Percentiles rank a stretch among this genome's conserved stretches.
phyloP scores from a whole-genome alignment of 2,797 vertebrate genomes.

The Rachycentron canadum region DNA sequence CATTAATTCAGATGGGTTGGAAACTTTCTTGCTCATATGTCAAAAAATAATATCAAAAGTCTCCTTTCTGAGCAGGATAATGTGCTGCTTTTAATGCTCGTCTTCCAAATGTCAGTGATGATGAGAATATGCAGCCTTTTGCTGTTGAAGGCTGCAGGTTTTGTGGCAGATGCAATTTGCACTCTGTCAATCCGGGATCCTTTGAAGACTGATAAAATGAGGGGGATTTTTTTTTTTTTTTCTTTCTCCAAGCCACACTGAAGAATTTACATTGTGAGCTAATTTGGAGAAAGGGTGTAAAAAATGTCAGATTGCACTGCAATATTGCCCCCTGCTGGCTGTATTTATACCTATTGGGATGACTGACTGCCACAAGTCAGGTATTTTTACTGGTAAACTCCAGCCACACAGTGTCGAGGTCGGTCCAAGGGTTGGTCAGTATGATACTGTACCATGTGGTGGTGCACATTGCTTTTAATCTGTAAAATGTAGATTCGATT shows the following conservation, averaged over 20 bases:
- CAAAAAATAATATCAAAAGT: not conserved
- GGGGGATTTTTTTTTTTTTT: not conserved
- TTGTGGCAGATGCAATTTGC: conserved; percentile 22
- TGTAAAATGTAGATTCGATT: not conserved
- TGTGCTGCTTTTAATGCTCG: not conserved
- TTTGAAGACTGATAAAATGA: conserved; percentile 13
- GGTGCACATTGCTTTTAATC: not conserved
- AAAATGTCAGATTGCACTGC: not conserved
- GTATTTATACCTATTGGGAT: not conserved
- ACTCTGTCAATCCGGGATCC: conserved; percentile 5
- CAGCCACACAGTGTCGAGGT: not conserved
- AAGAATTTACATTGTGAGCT: not conserved
- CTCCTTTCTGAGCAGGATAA: not conserved
- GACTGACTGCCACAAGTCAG: not conserved
- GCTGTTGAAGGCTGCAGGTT: conserved; percentile 6
- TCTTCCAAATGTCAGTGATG: conserved; percentile 13
- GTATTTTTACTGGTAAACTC: not conserved
- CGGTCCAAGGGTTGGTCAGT: not conserved
- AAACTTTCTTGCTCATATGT: not conserved
- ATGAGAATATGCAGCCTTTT: not conserved
- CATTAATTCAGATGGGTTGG: not conserved
- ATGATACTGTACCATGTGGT: not conserved
- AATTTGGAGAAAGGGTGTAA: conserved; percentile 9
- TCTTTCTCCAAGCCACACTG: not conserved
- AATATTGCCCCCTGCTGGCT: conserved; percentile 77